A percentile compares a stretch with the other conserved stretches of the same genome.
Conservation (phyloP, 1,140 invertebrate species). For the Spodoptera litura region DNA sequence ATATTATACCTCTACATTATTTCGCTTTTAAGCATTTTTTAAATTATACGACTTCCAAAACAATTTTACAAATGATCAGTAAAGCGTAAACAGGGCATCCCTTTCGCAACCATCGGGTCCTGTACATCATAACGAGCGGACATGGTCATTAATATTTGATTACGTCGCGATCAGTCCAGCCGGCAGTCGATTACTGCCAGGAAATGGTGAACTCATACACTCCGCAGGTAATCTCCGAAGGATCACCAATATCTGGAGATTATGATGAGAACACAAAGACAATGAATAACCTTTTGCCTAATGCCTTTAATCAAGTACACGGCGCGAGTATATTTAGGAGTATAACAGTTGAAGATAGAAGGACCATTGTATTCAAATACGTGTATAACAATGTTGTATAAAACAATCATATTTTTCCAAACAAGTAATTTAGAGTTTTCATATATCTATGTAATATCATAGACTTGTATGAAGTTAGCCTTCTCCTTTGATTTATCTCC, state of each 20-base stretch:
- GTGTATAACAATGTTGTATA: too few species aligned
- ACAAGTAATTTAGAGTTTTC: too few species aligned
- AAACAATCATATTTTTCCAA: too few species aligned
- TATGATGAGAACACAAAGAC: not conserved
- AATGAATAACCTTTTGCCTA: too few species aligned
- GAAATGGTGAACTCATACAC: conserved; percentile 53
- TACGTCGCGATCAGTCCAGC: conserved; percentile 47
- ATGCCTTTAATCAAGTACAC: too few species aligned
- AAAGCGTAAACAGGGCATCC: conserved; percentile 2
- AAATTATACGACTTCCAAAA: not conserved
- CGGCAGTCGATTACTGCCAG: conserved; percentile 58
- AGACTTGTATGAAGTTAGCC: not conserved
- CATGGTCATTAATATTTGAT: conserved; percentile 58
- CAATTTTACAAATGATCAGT: conserved; percentile 1
- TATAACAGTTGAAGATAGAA: too few species aligned
- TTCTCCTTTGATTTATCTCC: not conserved
- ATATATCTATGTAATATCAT: too few species aligned
- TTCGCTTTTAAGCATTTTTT: too few species aligned
- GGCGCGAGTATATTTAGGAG: too few species aligned
- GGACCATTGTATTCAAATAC: too few species aligned
- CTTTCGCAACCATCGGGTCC: not conserved
- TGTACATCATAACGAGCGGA: conserved; percentile 27
- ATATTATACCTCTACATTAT: too few species aligned
- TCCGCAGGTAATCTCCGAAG: not conserved
- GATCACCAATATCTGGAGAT: not conserved